Evolutionary conservation across 2,888 invertebrate species (phyloP).

Genomic region (Ochropleura plecta): DNA sequence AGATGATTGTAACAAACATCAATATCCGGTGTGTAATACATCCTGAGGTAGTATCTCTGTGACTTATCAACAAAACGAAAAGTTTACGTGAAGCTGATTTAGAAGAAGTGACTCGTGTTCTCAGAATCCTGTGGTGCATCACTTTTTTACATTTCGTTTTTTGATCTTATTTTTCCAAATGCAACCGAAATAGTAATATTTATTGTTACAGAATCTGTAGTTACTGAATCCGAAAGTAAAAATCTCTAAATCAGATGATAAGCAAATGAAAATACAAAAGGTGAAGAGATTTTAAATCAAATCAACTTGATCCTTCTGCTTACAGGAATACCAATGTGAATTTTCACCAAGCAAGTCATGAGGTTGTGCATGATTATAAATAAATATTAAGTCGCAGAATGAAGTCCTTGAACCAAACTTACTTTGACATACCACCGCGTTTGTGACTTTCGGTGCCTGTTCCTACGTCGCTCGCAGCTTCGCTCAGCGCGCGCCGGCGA

Average conservation of each 20-base stretch:
- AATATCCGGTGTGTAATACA: constrained; percentile 69
- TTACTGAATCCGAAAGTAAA: background rate
- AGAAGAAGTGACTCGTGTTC: constrained; percentile 27
- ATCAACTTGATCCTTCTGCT: background rate
- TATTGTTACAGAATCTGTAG: background rate
- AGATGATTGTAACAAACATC: constrained; percentile 60
- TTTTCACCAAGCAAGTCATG: background rate
- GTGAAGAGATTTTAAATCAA: background rate
- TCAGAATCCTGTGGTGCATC: constrained; percentile 7
- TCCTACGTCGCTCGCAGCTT: constrained; percentile 82
- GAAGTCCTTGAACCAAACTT: constrained; percentile 78
- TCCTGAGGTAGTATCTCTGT: constrained; percentile 28
- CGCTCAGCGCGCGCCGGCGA: constrained; percentile 83
- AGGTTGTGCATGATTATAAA: background rate
- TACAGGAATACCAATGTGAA: background rate
- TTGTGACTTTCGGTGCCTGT: constrained; percentile 89
- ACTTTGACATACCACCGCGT: constrained; percentile 94
- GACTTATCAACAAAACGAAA: constrained; percentile 33
- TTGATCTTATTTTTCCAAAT: background rate
- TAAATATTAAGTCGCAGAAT: background rate
- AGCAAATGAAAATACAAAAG: background rate
- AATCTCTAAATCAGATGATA: background rate
- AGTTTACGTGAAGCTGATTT: constrained; percentile 9
- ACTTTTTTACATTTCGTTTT: background rate
- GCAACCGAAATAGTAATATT: background rate